Evolutionary conservation across 2,888 invertebrate species (phyloP), one percentile per base, ranked within the genome.

Genomic region (Drosophila diplacantha): DNA sequence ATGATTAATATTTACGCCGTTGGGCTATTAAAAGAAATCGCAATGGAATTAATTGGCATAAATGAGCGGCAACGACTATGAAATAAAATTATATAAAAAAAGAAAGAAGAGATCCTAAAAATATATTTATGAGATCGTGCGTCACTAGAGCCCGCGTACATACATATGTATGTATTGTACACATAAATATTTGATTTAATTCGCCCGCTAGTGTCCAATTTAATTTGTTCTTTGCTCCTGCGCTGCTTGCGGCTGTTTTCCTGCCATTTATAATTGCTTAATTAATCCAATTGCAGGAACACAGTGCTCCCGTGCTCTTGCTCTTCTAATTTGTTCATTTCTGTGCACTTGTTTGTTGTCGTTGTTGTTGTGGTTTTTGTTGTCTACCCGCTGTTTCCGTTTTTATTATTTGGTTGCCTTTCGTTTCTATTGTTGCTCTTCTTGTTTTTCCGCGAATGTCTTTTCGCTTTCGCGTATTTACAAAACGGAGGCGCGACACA

Each of bases 401-500:
- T 68, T 59, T 38, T 44, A 59, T 59, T 59, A 59, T 55, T 55
- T 61, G 37, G 61, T 54, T 54, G 54, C 24, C 46, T n/a, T 54
- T 31, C 49, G 49, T 50, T 26, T 35, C 29, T 55, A 22, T 51
- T 59, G 37, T 38, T 41, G 57, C 41, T 62, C 58, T 61, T 47
- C 43, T 41, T 57, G 29, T 26, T 39, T 38, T 52, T 44, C 26
- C 39, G 56, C 57, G 60, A 34, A 43, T 59, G 61, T 43, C 59
- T 59, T 68, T 76, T 76, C 74, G 78, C 72, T 68, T 76, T 76
- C 74, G 78, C 72, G 83, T 77, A 85, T 83, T 82, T 79, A 79
- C 85, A 84, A 80, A 79, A 73, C 85, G 81, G 85, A 85, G 75
- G 85, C 85, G 79, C 85, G 85, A 85, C 83, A 83, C 85, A 73